Evolutionary conservation across 2,888 invertebrate species (phyloP), one percentile per base, ranked within the genome.

Genomic region (Drosophila incognita): DNA sequence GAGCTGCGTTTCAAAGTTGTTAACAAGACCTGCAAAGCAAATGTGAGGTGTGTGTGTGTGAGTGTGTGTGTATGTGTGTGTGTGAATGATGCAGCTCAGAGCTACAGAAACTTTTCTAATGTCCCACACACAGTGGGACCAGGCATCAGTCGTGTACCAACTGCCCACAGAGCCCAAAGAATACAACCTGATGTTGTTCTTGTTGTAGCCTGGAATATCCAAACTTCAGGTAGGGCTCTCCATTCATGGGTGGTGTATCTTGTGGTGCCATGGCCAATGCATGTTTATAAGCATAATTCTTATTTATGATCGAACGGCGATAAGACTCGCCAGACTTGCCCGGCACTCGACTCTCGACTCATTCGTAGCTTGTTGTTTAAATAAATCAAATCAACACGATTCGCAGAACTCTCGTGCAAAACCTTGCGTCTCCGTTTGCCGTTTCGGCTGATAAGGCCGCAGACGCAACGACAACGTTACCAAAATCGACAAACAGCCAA

Each of bases 331-430:
- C 49, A 15, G 46, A 15, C 46, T 46, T 46, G 46, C 46, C 46
- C 15, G 46, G 46, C 61, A n/a, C 56, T 15, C 35, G 27, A 35
- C 46, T 56, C 46, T 31, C 35, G 60, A 27, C 27, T 48, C 46
- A 35, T 54, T 46, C 18, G 57, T 48, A 65, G 53, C 75, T 65
- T 57, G 62, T 61, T 77, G 76, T 73, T 81, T 76, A 82, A 83
- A 90, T 90, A 90, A 90, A 90, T 90, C 90, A 90, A 90, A 88
- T 85, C 89, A 87, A 89, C 90, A 89, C 89, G 88, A 90, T 90
- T 90, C 90, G 83, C 76, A 86, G 90, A 89, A 89, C 76, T 73
- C 60, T 68, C 71, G 60, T 68, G 74, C 64, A 65, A 65, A 76
- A 61, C 72, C 57, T 6, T 21, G 57, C 54, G 40, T 54, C 63